phyloP scores from a whole-genome alignment of 64 coral and sea anemone genomes.

The Astreopora myriophthalma region DNA sequence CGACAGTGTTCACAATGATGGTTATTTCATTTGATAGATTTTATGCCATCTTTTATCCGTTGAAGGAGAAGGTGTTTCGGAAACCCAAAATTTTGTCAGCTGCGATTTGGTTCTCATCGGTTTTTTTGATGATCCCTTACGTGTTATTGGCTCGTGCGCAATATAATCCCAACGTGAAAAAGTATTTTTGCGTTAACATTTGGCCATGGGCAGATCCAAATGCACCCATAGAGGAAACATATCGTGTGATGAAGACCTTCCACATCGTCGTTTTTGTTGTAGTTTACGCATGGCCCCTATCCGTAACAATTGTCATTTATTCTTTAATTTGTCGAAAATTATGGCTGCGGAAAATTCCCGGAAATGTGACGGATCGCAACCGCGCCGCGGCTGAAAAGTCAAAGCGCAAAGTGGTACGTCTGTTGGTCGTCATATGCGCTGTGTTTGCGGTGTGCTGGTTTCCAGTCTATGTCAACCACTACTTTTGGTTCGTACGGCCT shows the following conservation, averaged over 20 bases:
- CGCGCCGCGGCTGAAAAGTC: not conserved
- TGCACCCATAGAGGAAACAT: not conserved
- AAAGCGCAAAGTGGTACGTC: slow-evolving; percentile 23
- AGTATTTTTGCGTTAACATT: not conserved
- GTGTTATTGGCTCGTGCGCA: not conserved
- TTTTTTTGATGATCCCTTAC: slow-evolving; percentile 26
- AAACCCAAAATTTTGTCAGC: slow-evolving; percentile 46
- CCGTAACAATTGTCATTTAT: not conserved
- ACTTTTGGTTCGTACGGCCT: slow-evolving; percentile 1
- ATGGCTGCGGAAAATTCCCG: slow-evolving; percentile 72
- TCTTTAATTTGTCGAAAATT: slow-evolving; percentile 49
- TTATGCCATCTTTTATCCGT: slow-evolving; percentile 34
- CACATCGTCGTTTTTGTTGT: slow-evolving; percentile 34
- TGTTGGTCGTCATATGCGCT: slow-evolving; percentile 41
- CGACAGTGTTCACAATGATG: slow-evolving; percentile 53
- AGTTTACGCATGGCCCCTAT: slow-evolving; percentile 42
- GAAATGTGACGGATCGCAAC: slow-evolving; percentile 32
- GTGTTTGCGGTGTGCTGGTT: slow-evolving; percentile 63
- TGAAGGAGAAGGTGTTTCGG: slow-evolving; percentile 20
- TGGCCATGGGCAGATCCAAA: not conserved
- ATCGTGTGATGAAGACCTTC: not conserved
- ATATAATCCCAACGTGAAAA: not conserved
- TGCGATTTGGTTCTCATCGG: slow-evolving; percentile 32
- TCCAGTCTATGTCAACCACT: slow-evolving; percentile 54
- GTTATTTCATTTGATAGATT: slow-evolving; percentile 64